These are phyloP conservation scores for Camponotus pennsylvanicus DNA, from an alignment of 1,140 invertebrate species.

Conservation along the genomic window DNA sequence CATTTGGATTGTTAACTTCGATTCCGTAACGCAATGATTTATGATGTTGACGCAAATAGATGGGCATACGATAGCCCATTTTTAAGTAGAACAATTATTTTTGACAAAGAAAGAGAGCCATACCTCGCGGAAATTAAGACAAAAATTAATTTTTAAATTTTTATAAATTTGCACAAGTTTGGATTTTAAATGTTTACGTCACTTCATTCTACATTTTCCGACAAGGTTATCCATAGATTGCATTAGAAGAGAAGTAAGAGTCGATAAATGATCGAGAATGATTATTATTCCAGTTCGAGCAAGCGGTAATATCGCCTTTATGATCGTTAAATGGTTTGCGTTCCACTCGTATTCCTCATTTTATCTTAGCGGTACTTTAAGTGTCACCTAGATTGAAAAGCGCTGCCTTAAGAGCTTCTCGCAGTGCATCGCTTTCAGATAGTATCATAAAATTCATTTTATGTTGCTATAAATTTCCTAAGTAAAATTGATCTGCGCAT, in stretches of 20 bases:
- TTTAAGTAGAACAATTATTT: not conserved
- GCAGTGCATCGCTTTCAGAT: constrained; percentile 21
- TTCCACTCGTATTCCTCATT: constrained; percentile 3
- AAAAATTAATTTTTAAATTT: not conserved
- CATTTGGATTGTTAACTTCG: constrained; percentile 20
- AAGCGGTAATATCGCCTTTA: not conserved
- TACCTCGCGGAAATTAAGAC: not conserved
- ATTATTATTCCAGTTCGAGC: not conserved
- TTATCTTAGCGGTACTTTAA: constrained; percentile 38
- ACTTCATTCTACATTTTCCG: not conserved
- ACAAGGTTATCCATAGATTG: not conserved
- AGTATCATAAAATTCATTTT: constrained; percentile 36
- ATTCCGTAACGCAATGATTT: constrained; percentile 10
- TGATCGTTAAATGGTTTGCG: not conserved
- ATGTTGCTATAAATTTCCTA: constrained; percentile 22
- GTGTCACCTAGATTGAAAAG: constrained; percentile 19
- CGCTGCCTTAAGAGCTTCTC: constrained; percentile 27
- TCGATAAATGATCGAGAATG: not conserved
- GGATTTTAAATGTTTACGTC: not conserved
- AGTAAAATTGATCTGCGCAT: constrained; percentile 30
- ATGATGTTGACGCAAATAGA: constrained; percentile 15
- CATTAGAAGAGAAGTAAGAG: not conserved
- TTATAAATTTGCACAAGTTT: not conserved
- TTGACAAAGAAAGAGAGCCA: not conserved
- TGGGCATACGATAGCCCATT: not conserved